These are phyloP conservation scores for Pterostichus niger DNA, from an alignment of 2,888 invertebrate genomes.

Conservation along the genomic window DNA sequence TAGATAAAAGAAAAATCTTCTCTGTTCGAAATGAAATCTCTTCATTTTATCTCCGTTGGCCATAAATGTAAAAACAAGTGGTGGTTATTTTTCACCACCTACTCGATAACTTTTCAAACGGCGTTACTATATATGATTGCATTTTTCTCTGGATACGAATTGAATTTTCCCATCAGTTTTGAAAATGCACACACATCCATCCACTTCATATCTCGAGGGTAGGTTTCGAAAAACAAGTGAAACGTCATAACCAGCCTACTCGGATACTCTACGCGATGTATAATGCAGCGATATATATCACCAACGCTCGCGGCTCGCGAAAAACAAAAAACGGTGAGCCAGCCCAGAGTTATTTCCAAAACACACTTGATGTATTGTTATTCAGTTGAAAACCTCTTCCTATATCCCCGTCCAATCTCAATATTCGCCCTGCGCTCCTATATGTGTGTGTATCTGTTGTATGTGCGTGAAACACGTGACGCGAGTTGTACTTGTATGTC, in stretches of 20 bases:
- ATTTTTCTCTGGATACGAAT: constrained; percentile 52
- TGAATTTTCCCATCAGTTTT: constrained; percentile 51
- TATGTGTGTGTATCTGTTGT: constrained; percentile 17
- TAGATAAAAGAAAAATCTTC: no score
- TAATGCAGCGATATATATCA: constrained; percentile 62
- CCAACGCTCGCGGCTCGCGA: constrained; percentile 32
- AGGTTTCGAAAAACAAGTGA: constrained; percentile 60
- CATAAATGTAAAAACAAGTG: background rate
- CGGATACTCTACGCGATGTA: constrained; percentile 45
- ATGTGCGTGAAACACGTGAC: constrained; percentile 34
- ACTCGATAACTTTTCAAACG: constrained; percentile 17
- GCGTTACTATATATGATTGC: constrained; percentile 28
- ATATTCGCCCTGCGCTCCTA: constrained; percentile 39
- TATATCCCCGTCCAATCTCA: constrained; percentile 57
- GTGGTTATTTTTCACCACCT: constrained; percentile 23
- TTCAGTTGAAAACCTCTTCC: constrained; percentile 65
- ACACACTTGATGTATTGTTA: constrained; percentile 66
- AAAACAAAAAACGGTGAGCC: constrained; percentile 58
- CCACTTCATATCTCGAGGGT: constrained; percentile 60
- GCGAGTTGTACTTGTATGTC: constrained; percentile 2
- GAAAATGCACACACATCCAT: constrained; percentile 47
- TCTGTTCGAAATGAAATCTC: no score
- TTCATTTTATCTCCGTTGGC: no score
- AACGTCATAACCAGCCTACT: constrained; percentile 62
- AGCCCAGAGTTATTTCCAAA: constrained; percentile 63